Base-by-base conservation (phyloP, 2,797 vertebrate genomes). In the Melanogrammus aeglefinus region DNA sequence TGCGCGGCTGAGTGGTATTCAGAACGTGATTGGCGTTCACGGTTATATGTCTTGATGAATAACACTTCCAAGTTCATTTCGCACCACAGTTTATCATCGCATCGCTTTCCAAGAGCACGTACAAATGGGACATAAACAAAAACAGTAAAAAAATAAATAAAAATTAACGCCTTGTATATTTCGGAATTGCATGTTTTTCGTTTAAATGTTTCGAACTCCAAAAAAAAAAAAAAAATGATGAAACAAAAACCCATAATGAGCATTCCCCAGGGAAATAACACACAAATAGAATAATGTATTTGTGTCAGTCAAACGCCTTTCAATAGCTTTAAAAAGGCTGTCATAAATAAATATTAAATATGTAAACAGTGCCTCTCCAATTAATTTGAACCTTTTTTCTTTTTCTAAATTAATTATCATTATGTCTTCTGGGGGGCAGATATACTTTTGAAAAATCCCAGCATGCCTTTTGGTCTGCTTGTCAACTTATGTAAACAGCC, bases 241-340 rank as follows among this genome's bases (percentile, higher is more conserved):
- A 69, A 69, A 69, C 57, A 63, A 63, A 92, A 89, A 90, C 86
- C 89, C 89, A 92, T 90, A 92, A 92, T 87, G 91, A 91, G 91
- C 84, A 86, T 84, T 77, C 91, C 87, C 84, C 18, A 76, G 85
- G 86, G 91, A 91, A 84, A 88, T 87, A 89, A 86, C 83, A 89
- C 89, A 90, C 86, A 91, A 91, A 92, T 90, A 90, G 90, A 93
- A 92, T 91, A 92, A 92, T 93, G 89, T 88, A 92, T 93, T 92
- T 93, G 87, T 93, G 91, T 86, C 92, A 90, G 90, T 93, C 89
- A 92, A 88, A 90, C 83, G 86, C 82, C 81, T 88, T 90, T 83
- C 78, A 80, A 86, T 84, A 79, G 87, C 83, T 82, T 73, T 78
- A 88, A 79, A 88, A 91, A 89, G 88, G 14, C 75, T 88, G 91